Percentiles rank a stretch among this genome's conserved stretches.
Evolutionary conservation across 2,888 invertebrate species (phyloP).

Genomic region (Steinernema hermaphroditum): DNA sequence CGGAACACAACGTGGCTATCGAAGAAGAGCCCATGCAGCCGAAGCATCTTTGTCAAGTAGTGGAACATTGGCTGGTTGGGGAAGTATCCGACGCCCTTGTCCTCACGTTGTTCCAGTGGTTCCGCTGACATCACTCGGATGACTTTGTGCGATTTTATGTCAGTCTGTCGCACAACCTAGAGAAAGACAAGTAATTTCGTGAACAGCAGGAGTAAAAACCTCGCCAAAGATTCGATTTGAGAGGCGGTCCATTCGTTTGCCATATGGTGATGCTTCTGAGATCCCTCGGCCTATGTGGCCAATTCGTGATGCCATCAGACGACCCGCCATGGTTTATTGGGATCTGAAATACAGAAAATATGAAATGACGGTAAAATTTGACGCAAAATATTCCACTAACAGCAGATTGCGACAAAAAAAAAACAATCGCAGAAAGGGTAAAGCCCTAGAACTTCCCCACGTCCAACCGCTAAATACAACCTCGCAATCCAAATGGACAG

Average conservation of each 20-base stretch:
- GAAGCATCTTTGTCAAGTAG: conserved; percentile 64
- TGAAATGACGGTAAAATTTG: too few relatives aligned
- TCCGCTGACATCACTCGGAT: conserved; percentile 61
- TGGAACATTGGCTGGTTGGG: conserved; percentile 66
- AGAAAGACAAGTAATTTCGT: too few relatives aligned
- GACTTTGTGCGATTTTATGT: conserved; percentile 54
- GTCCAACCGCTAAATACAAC: too few relatives aligned
- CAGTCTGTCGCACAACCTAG: conserved; percentile 52
- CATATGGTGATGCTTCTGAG: conserved; percentile 53
- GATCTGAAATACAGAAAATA: too few relatives aligned
- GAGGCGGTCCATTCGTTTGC: conserved; percentile 60
- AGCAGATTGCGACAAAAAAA: too few relatives aligned
- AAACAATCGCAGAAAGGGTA: too few relatives aligned
- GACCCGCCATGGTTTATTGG: conserved; percentile 40
- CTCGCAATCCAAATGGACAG: too few relatives aligned
- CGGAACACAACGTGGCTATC: conserved; percentile 65
- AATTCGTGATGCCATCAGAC: conserved; percentile 54
- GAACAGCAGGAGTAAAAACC: too few relatives aligned
- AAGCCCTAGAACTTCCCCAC: too few relatives aligned
- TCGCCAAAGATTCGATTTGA: conserved; percentile 49
- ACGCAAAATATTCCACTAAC: too few relatives aligned
- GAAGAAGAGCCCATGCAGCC: conserved; percentile 62
- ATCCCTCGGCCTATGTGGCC: conserved; percentile 53
- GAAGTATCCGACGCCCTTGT: conserved; percentile 56
- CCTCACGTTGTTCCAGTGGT: conserved; percentile 57